Percentiles rank a stretch among this genome's conserved stretches.
These are phyloP conservation scores for Sinopyrophorus schimmeli DNA, from an alignment of 2,888 invertebrate species.

Conservation along the genomic window DNA sequence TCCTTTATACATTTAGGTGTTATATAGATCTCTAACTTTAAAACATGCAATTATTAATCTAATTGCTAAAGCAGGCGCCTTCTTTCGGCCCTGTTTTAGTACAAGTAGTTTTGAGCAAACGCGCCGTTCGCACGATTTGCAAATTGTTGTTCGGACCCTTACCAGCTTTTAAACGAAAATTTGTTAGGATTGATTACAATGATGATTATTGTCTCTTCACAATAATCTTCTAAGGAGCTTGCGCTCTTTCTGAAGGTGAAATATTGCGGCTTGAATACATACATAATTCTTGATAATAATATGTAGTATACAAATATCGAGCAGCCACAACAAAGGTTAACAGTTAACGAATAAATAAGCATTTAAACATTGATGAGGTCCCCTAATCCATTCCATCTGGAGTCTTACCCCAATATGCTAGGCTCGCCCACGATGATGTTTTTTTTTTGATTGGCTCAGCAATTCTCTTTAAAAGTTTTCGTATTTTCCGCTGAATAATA, in stretches of 20 bases:
- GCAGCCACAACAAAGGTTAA: conserved; percentile 35
- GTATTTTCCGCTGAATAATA: conserved; percentile 37
- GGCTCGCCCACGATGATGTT: conserved; percentile 46
- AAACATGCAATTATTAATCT: conserved; percentile 33
- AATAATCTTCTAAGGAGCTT: conserved; percentile 54
- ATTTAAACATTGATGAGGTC: conserved; percentile 45
- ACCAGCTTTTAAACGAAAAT: conserved; percentile 54
- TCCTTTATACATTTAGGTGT: conserved; percentile 37
- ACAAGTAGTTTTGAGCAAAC: conserved; percentile 29
- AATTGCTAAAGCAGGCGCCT: conserved; percentile 44
- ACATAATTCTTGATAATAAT: conserved; percentile 37
- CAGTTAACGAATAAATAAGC: conserved; percentile 40
- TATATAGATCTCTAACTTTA: conserved; percentile 39
- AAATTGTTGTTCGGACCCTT: conserved; percentile 58
- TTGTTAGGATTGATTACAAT: conserved; percentile 47
- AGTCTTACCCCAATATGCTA: conserved; percentile 41
- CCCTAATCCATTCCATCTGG: conserved; percentile 51
- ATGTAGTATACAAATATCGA: conserved; percentile 44
- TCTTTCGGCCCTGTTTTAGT: conserved; percentile 40
- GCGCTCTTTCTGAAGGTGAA: conserved; percentile 39
- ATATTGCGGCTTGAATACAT: conserved; percentile 45
- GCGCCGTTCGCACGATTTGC: conserved; percentile 40
- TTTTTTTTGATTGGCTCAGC: conserved; percentile 61
- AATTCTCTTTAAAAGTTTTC: conserved; percentile 50
- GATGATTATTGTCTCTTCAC: conserved; percentile 58